phyloP scores from a whole-genome alignment of 2,888 invertebrate genomes.

The Ichneumon xanthorius region DNA sequence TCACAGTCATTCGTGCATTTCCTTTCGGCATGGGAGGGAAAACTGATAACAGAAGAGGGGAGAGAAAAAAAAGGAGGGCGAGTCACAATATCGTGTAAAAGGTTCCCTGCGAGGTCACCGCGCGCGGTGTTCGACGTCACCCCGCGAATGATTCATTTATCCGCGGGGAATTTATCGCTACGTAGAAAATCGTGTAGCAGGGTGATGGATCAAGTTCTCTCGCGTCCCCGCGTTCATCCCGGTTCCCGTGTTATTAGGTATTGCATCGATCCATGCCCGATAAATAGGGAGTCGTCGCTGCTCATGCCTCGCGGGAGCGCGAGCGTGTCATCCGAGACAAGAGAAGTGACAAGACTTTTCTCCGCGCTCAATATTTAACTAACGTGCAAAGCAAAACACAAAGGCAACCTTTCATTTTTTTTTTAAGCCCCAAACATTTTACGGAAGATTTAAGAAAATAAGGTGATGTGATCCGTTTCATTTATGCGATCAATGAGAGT shows the following conservation, averaged over 20 bases:
- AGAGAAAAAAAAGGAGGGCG: not conserved
- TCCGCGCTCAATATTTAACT: not conserved
- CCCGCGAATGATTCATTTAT: slow-evolving; percentile 30
- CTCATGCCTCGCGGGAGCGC: not conserved
- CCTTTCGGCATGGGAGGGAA: not conserved
- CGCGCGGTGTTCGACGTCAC: not conserved
- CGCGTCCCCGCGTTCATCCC: slow-evolving; percentile 9
- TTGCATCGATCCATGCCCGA: slow-evolving; percentile 38
- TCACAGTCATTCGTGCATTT: not conserved
- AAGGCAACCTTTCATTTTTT: too few relatives aligned
- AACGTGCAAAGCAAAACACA: too few relatives aligned
- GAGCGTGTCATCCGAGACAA: not conserved
- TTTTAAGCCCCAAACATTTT: too few relatives aligned
- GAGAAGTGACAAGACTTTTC: not conserved
- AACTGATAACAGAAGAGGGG: not conserved
- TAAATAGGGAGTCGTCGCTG: slow-evolving; percentile 12
- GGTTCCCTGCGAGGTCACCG: slow-evolving; percentile 1
- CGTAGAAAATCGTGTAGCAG: slow-evolving; percentile 33
- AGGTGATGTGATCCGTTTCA: too few relatives aligned
- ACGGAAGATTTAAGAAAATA: too few relatives aligned
- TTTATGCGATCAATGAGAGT: too few relatives aligned
- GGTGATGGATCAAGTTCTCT: slow-evolving; percentile 44
- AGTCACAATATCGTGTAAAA: slow-evolving; percentile 12
- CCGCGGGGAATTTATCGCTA: slow-evolving; percentile 9
- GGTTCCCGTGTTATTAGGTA: slow-evolving; percentile 39